Percentiles rank a stretch among this genome's conserved stretches.
phyloP scores from a whole-genome alignment of 2,797 vertebrate species.

The Diplodus puntazzo region DNA sequence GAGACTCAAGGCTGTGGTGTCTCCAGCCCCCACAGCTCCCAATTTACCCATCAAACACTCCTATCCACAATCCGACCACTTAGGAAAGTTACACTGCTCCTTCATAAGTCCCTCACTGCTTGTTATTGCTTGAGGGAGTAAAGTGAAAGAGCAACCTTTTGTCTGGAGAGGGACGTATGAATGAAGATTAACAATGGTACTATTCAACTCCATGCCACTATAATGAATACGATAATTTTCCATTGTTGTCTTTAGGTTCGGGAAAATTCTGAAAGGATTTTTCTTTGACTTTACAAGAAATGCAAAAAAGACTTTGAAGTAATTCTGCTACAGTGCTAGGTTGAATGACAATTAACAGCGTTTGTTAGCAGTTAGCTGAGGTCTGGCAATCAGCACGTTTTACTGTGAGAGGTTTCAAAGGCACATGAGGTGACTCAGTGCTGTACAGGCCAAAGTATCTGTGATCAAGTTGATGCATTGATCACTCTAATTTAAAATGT shows the following conservation, averaged over 20 bases:
- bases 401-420: constrained; percentile 13
- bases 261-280: neutral
- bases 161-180: constrained; percentile 24
- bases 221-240: constrained; percentile 4
- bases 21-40: constrained; percentile 65
- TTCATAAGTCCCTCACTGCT: constrained; percentile 61
- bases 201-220: constrained; percentile 21
- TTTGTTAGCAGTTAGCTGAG: constrained; percentile 9
- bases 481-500: neutral
- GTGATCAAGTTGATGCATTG: no score
- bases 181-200: constrained; percentile 33
- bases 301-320: constrained; percentile 22
- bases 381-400: constrained; percentile 8
- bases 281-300: constrained; percentile 16
- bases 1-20: constrained; percentile 70
- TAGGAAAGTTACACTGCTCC: constrained; percentile 61
- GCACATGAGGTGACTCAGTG: constrained; percentile 3
- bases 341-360: constrained; percentile 26
- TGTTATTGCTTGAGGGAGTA: constrained; percentile 35
- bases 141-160: constrained; percentile 44
- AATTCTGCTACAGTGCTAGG: neutral
- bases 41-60: constrained; percentile 77
- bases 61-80: constrained; percentile 56
- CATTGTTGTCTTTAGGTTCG: neutral
- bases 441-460: neutral